A percentile compares a stretch with the other conserved stretches of the same genome.
These are phyloP conservation scores for Neria commutata DNA, from an alignment of 2,888 invertebrate genomes.

Conservation along the genomic window DNA sequence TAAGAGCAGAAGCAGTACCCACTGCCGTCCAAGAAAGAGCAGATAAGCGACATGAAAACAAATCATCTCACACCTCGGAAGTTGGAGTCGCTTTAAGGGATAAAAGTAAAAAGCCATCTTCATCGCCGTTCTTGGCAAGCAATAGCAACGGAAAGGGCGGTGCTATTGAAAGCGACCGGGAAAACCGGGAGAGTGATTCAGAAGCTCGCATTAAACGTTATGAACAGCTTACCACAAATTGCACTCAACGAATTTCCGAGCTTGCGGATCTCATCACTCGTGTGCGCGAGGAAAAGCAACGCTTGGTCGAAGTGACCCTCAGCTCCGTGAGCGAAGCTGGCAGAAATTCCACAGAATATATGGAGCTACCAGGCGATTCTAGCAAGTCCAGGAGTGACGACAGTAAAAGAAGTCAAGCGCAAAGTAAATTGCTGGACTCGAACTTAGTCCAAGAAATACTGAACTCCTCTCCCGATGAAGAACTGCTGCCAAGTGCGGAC, in stretches of 20 bases:
- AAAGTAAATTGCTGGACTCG: constrained; percentile 10
- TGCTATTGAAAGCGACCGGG: not conserved
- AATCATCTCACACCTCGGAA: not conserved
- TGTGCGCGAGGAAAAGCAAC: constrained; percentile 66
- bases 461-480: constrained; percentile 34
- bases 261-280: constrained; percentile 66
- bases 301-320: constrained; percentile 61
- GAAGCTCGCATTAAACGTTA: constrained; percentile 56
- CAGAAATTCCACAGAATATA: constrained; percentile 58
- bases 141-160: not conserved
- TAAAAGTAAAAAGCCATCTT: not conserved
- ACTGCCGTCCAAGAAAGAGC: not conserved
- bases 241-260: constrained; percentile 66
- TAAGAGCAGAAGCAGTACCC: not conserved
- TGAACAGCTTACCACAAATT: constrained; percentile 65
- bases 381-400: not conserved
- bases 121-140: not conserved
- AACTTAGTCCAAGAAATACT: constrained; percentile 10
- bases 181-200: too few relatives aligned
- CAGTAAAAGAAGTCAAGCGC: constrained; percentile 26
- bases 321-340: constrained; percentile 57
- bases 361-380: constrained; percentile 48
- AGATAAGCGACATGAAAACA: not conserved
- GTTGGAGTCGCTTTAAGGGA: not conserved
- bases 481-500: constrained; percentile 34